Base-by-base conservation (phyloP, 2,888 invertebrate species). In the Criorhina ranunculi region DNA sequence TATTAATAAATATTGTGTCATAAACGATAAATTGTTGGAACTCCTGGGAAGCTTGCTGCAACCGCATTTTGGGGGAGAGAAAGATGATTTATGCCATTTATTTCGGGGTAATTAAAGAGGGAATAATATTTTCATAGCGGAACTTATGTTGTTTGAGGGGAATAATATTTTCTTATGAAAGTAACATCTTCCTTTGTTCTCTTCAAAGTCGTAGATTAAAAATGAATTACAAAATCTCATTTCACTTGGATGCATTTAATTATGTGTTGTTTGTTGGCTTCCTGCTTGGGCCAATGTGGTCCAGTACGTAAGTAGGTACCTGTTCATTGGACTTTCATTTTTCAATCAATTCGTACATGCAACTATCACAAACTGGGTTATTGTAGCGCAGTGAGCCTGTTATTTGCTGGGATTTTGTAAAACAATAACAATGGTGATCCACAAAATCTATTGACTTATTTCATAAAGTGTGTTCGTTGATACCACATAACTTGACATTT, bases 51-150 rank as follows among this genome's bases (percentile, higher is more conserved):
- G 12, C 59, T n/a, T 42, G 59, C 35, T 59, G 59, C 24, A 59
- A 42, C 24, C 6, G 24, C 24, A 4, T 12, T 11, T 12, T 2
- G 12, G 40, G 40, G n/a, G 17, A n/a, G 19, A 15, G 17, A n/a
- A n/a, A 15, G n/a, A 12, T 59, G 40, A 59, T 59, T 19, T 59
- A 59, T 59, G 24, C 42, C 29, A 40, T 40, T 42, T 5, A 59
- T 42, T 59, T 19, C 19, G 37, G 40, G 24, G 24, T 24, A 59
- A 40, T 40, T 59, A 24, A n/a, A 24, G 19, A 59, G n/a, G 57
- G n/a, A 19, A 8, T 37, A 0, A 19, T 40, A 40, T 40, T 59
- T 59, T 3, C 17, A 37, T n/a, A 37, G 19, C 37, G 57, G 37
- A 19, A 12, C 19, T 4, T 24, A 24, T 24, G 24, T 3, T 24